Evolutionary conservation across 2,888 invertebrate genomes (phyloP), one percentile per base, ranked within the genome.

Genomic region (Augochlorella aurata): DNA sequence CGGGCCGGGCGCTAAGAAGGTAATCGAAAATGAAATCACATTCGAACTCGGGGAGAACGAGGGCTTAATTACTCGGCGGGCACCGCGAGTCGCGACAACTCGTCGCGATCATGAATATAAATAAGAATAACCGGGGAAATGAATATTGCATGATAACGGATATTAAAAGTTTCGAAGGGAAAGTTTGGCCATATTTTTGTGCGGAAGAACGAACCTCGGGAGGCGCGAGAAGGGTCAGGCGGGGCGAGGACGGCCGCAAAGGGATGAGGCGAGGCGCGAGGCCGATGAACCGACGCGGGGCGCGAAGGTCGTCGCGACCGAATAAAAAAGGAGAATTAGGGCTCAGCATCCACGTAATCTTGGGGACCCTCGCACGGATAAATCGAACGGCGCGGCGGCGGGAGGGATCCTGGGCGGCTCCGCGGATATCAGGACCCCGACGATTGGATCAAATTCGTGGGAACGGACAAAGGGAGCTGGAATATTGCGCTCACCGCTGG

Each of bases 251-350:
- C 5, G 38, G 38, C 38, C 7, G 38, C 38, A 4, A 38, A 7
- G 38, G 38, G 38, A 38, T 7, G 38, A 38, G 38, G 38, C 3
- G 38, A 38, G 38, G 38, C 24, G 49, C 52, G 77, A 54, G 73
- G 76, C 45, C 77, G 71, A 79, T 66, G 70, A 74, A 77, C 67
- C 75, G 21, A n/a, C 38, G 47, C 14, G 47, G 29, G 65, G 72
- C 49, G 14, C 68, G 74, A 81, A 79, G 84, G 84, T 85, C 84
- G 84, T 44, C 44, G n/a, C 73, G 69, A 49, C 50, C 58, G 21
- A 49, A 12, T 10, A 74, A 65, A 66, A 72, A 81, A 85, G 65
- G 63, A 82, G 74, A 84, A 82, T 85, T 85, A 84, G 65, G 77
- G 82, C 77, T 87, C 73, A 49, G 24, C 69, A 58, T 24, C 63